Evolutionary conservation across 2,797 vertebrate species (phyloP), one percentile per base, ranked within the genome.

Genomic region (Paratrypauchen microcephalus): DNA sequence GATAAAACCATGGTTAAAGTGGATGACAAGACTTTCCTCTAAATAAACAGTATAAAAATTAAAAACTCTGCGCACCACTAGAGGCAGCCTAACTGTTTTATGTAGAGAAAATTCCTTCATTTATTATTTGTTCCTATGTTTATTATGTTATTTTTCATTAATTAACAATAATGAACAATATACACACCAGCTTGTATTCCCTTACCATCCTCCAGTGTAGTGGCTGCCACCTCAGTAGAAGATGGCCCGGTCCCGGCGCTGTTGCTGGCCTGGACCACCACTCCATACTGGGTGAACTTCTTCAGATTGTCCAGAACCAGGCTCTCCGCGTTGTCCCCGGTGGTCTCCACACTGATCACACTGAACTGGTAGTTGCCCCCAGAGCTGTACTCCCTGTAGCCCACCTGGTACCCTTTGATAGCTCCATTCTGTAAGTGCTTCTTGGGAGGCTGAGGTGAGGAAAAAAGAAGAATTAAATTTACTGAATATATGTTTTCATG

Each of bases 241-340:
- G 97, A 98, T 2, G 98, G 98, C 26, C 98, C 98, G 0, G 97
- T 99, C 48, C 98, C 98, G 0, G 98, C 98, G 50, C 96, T 89
- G 88, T 99, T 99, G 36, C 95, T 96, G n/a, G 98, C 98, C 87
- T 99, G 97, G 30, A 99, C 98, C 79, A 99, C 96, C 89, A 99
- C 96, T 58, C 97, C 96, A 64, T 99, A 99, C 91, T 98, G 97
- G 0, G 97, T 99, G 91, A 97, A 99, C 89, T 99, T 99, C 84
- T 95, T 96, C 66, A 99, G 94, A 87, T 98, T 97, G 90, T 98
- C 96, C 86, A 99, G 93, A 0, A 95, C 92, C 66, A 98, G 95
- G 66, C 95, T 93, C 88, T 99, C 98, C 0, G 92, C 97, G 66
- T 86, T 91, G 93, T 99, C 97, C 0, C 98, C 98, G 0, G 96